These are phyloP conservation scores for Agrochola litura DNA, from an alignment of 2,888 invertebrate genomes.

Conservation along the genomic window DNA sequence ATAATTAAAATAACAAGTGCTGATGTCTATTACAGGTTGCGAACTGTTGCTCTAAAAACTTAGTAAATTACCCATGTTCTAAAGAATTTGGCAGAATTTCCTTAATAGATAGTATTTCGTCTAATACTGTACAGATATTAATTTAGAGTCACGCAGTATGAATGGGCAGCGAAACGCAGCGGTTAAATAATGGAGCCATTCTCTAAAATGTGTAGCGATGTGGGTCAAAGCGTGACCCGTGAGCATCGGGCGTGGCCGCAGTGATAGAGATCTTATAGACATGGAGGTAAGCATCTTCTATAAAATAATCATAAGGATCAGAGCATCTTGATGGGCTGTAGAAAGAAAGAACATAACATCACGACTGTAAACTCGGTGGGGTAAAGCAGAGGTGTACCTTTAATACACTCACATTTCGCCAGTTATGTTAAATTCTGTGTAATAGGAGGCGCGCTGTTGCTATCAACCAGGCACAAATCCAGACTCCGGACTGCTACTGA, in stretches of 20 bases:
- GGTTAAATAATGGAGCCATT: slow-evolving; percentile 55
- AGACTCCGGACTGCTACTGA: too few relatives aligned
- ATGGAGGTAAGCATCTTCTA: not conserved
- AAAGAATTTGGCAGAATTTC: not conserved
- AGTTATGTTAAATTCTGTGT: too few relatives aligned
- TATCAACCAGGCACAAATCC: too few relatives aligned
- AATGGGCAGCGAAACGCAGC: slow-evolving; percentile 32
- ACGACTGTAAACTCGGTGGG: too few relatives aligned
- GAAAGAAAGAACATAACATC: not conserved
- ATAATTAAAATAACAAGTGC: slow-evolving; percentile 3
- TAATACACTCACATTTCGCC: too few relatives aligned
- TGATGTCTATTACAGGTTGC: not conserved
- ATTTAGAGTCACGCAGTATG: slow-evolving; percentile 15
- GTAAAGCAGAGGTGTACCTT: too few relatives aligned
- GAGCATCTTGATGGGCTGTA: not conserved
- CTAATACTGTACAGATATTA: slow-evolving; percentile 15
- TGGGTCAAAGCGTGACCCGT: slow-evolving; percentile 54
- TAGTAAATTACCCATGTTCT: not conserved
- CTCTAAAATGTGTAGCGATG: slow-evolving; percentile 54
- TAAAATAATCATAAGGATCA: not conserved
- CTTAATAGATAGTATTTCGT: not conserved
- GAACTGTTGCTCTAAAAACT: not conserved
- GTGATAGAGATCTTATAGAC: slow-evolving; percentile 2
- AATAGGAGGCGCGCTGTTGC: too few relatives aligned
- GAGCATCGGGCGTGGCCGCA: slow-evolving; percentile 9